Conservation (phyloP, 2,888 invertebrate species). For the Xestoiulus laeticollis region DNA sequence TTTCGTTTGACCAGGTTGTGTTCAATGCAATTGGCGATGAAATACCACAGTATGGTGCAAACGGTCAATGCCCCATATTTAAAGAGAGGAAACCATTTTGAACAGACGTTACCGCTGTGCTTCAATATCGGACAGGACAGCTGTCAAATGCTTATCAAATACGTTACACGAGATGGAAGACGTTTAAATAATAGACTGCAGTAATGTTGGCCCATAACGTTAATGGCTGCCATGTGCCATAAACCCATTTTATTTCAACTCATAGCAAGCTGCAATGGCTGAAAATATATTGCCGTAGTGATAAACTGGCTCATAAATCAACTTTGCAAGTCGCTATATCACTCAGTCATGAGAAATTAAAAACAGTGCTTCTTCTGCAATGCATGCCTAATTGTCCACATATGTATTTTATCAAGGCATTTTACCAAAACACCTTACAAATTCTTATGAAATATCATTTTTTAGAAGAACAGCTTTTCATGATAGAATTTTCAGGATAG, state of each 20-base stretch:
- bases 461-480: no score
- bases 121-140: not conserved
- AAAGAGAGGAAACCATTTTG: not conserved
- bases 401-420: no score
- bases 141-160: slow-evolving; percentile 30
- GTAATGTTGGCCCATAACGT: not conserved
- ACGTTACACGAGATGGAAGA: slow-evolving; percentile 14
- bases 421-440: no score
- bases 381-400: not conserved
- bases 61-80: not conserved
- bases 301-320: slow-evolving; percentile 8
- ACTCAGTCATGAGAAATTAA: not conserved
- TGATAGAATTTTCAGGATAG: not conserved
- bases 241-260: slow-evolving; percentile 21
- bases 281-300: not conserved
- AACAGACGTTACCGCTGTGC: not conserved
- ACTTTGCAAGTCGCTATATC: not conserved
- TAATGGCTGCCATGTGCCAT: not conserved
- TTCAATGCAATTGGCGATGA: no score
- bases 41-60: not conserved
- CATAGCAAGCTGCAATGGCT: not conserved
- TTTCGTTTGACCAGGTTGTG: no score
- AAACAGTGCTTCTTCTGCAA: not conserved
- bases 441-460: no score
- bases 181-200: slow-evolving; percentile 7